A percentile compares a stretch with the other conserved stretches of the same genome.
Evolutionary conservation across 1,140 invertebrate species (phyloP).

Genomic region (Cylas formicarius): DNA sequence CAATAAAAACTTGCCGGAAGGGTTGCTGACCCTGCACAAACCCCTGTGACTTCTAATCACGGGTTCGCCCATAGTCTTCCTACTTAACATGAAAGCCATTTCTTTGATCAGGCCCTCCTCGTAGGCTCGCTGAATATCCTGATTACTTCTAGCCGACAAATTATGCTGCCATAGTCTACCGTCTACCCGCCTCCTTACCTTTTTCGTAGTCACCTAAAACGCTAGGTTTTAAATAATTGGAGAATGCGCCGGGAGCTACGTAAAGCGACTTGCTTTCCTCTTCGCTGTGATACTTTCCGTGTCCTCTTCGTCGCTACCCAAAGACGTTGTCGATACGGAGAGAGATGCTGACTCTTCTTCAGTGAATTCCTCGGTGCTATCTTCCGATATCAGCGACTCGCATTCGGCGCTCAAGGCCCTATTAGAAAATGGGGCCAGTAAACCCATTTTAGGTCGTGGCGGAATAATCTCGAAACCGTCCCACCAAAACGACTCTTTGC

Average conservation of each 20-base stretch:
- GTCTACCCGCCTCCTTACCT: conserved; percentile 22
- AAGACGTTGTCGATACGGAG: conserved; percentile 20
- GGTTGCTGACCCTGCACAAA: background rate
- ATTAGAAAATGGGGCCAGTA: conserved; percentile 47
- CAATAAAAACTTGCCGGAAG: conserved; percentile 5
- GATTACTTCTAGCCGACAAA: conserved; percentile 69
- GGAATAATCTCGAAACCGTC: conserved; percentile 59
- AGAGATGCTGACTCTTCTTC: conserved; percentile 26
- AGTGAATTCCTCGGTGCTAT: conserved; percentile 24
- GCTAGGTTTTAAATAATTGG: background rate
- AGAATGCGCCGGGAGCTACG: too few species aligned
- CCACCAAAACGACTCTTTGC: conserved; percentile 59
- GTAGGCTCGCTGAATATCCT: conserved; percentile 73
- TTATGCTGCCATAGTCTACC: conserved; percentile 63
- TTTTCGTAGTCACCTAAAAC: conserved; percentile 15
- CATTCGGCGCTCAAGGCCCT: conserved; percentile 7
- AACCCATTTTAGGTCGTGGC: conserved; percentile 51
- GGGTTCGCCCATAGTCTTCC: conserved; percentile 39
- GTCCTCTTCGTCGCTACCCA: conserved; percentile 23
- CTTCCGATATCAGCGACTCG: conserved; percentile 17
- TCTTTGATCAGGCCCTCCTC: conserved; percentile 67
- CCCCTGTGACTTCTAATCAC: conserved; percentile 20
- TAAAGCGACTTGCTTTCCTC: conserved; percentile 4
- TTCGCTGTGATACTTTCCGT: conserved; percentile 26
- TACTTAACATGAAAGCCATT: conserved; percentile 55